Conservation (phyloP, 2,888 invertebrate species). For the Ennomos fuscantarius region DNA sequence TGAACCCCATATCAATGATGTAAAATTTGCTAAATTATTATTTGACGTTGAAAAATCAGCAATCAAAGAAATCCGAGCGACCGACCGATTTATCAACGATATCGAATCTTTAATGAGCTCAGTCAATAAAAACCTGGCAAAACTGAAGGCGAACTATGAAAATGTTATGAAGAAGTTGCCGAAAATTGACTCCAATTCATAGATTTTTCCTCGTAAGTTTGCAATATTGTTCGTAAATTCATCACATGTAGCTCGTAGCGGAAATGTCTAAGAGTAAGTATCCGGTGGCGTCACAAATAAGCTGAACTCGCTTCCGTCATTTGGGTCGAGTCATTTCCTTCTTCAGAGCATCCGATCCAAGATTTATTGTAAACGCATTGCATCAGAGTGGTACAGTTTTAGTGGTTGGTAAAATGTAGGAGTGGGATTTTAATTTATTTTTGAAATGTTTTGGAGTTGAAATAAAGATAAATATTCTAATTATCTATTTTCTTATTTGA, state of each 20-base stretch:
- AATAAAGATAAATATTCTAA: no score
- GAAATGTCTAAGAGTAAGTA: constrained; percentile 54
- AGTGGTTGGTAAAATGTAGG: neutral
- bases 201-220: constrained; percentile 24
- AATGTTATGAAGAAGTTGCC: constrained; percentile 48
- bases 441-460: no score
- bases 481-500: no score
- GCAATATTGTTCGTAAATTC: constrained; percentile 39
- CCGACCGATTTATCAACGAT: constrained; percentile 53
- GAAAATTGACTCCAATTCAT: constrained; percentile 30
- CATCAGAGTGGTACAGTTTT: constrained; percentile 21
- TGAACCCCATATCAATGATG: constrained; percentile 1
- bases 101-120: constrained; percentile 48
- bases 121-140: constrained; percentile 45
- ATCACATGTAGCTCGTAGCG: constrained; percentile 33
- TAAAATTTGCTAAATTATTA: constrained; percentile 19
- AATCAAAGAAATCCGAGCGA: constrained; percentile 42
- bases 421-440: no score
- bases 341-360: constrained; percentile 55
- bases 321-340: constrained; percentile 65
- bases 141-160: constrained; percentile 41
- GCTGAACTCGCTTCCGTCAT: constrained; percentile 66
- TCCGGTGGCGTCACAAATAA: constrained; percentile 62
- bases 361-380: constrained; percentile 52
- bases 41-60: constrained; percentile 19